A percentile compares a stretch with the other conserved stretches of the same genome.
phyloP scores from a whole-genome alignment of 2,113 vertebrate species.

The Gymnocephalus cernua region DNA sequence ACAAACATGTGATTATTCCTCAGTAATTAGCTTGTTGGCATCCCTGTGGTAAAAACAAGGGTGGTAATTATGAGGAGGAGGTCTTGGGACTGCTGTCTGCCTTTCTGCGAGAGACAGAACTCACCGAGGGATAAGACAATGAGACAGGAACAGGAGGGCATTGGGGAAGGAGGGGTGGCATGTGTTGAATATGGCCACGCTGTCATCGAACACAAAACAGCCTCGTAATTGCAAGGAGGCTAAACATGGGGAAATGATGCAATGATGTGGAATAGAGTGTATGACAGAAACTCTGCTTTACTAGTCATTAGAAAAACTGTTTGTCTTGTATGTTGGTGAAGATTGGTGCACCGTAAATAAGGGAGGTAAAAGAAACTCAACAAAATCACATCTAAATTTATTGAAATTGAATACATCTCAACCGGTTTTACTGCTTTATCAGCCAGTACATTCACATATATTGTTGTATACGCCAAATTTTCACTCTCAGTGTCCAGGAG shows the following conservation, averaged over 20 bases:
- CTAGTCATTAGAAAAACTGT: constrained; percentile 13
- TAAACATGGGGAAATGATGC: constrained; percentile 33
- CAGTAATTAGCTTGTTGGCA: constrained; percentile 80
- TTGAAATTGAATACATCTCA: neutral
- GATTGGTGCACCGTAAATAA: constrained; percentile 1
- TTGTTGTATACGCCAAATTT: constrained; percentile 1
- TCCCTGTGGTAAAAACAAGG: constrained; percentile 79
- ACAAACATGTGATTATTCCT: constrained; percentile 84
- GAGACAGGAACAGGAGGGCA: constrained; percentile 63
- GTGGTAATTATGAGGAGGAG: constrained; percentile 77
- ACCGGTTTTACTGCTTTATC: constrained; percentile 1
- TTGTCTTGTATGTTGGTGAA: neutral
- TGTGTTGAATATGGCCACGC: constrained; percentile 68
- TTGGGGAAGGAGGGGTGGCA: constrained; percentile 38
- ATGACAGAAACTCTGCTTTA: constrained; percentile 34
- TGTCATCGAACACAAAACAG: constrained; percentile 71
- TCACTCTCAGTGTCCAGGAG: constrained; percentile 30
- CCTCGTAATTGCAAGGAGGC: constrained; percentile 68
- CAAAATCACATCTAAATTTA: neutral
- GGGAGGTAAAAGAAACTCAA: neutral
- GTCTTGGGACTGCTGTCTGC: constrained; percentile 73
- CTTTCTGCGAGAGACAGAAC: constrained; percentile 70
- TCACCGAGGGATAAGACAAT: constrained; percentile 75
- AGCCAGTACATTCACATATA: neutral
- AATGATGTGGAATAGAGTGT: constrained; percentile 37